phyloP scores from a whole-genome alignment of 2,888 invertebrate species.

The Drosophila cracens region DNA sequence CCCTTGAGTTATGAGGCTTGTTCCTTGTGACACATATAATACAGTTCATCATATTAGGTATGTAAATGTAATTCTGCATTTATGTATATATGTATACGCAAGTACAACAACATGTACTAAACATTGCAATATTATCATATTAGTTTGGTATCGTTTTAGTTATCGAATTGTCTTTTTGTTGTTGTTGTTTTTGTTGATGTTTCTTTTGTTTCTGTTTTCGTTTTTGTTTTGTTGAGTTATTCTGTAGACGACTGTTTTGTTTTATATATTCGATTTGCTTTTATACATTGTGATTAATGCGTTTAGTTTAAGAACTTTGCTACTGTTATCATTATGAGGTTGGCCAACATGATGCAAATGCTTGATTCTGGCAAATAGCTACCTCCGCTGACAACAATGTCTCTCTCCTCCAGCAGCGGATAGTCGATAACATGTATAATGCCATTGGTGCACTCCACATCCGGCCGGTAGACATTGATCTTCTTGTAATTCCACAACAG shows the following conservation, averaged over 20 bases:
- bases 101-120: slow-evolving; percentile 53
- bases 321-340: slow-evolving; percentile 84
- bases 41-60: slow-evolving; percentile 50
- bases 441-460: slow-evolving; percentile 98
- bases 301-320: slow-evolving; percentile 83
- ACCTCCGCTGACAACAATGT: slow-evolving; percentile 88
- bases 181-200: slow-evolving; percentile 9
- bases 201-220: slow-evolving; percentile 19
- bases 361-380: slow-evolving; percentile 84
- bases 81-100: slow-evolving; percentile 29
- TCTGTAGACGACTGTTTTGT: slow-evolving; percentile 66
- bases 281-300: slow-evolving; percentile 66
- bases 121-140: slow-evolving; percentile 55
- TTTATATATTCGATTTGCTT: slow-evolving; percentile 49
- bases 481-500: slow-evolving; percentile 94
- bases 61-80: slow-evolving; percentile 21
- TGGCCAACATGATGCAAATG: slow-evolving; percentile 84
- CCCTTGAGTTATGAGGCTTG: slow-evolving; percentile 29
- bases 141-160: slow-evolving; percentile 52
- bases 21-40: slow-evolving; percentile 73
- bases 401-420: slow-evolving; percentile 93
- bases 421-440: slow-evolving; percentile 97
- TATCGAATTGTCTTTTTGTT: slow-evolving; percentile 36
- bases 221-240: slow-evolving; percentile 36
- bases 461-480: slow-evolving; percentile 94